Evolutionary conservation across 2,888 invertebrate species (phyloP).

Genomic region (Fissipunctia ypsillon): DNA sequence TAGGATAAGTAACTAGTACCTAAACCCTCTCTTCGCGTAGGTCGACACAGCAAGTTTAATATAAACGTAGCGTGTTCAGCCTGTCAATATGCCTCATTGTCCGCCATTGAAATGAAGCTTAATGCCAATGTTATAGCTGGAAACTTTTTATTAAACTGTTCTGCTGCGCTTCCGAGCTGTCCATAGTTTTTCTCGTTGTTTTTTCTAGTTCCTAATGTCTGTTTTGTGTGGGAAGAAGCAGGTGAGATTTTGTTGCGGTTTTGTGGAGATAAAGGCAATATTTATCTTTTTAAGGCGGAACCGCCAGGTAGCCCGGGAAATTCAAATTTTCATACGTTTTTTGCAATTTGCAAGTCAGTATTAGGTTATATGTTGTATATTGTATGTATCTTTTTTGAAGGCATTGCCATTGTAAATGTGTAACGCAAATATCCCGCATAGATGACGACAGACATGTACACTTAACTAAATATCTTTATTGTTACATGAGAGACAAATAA

Average conservation of each 20-base stretch:
- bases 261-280: background rate
- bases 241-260: slow-evolving; percentile 5
- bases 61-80: slow-evolving; percentile 38
- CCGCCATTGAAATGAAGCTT: slow-evolving; percentile 52
- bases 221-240: slow-evolving; percentile 18
- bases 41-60: slow-evolving; percentile 54
- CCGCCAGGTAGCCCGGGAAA: too few relatives aligned
- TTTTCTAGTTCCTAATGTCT: slow-evolving; percentile 46
- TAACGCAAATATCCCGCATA: too few relatives aligned
- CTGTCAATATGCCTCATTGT: slow-evolving; percentile 63
- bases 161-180: slow-evolving; percentile 38
- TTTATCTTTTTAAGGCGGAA: too few relatives aligned
- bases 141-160: slow-evolving; percentile 53
- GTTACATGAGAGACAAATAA: background rate
- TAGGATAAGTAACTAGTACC: too few relatives aligned
- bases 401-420: too few relatives aligned
- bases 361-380: too few relatives aligned
- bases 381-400: too few relatives aligned
- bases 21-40: too few relatives aligned
- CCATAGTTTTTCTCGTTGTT: slow-evolving; percentile 34
- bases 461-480: too few relatives aligned
- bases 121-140: slow-evolving; percentile 52
- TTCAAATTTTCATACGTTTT: too few relatives aligned
- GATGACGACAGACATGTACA: too few relatives aligned
- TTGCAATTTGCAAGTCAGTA: too few relatives aligned